Percentiles rank a stretch among this genome's conserved stretches.
Evolutionary conservation across 2,888 invertebrate genomes (phyloP).

Genomic region (Aricia artaxerxes): DNA sequence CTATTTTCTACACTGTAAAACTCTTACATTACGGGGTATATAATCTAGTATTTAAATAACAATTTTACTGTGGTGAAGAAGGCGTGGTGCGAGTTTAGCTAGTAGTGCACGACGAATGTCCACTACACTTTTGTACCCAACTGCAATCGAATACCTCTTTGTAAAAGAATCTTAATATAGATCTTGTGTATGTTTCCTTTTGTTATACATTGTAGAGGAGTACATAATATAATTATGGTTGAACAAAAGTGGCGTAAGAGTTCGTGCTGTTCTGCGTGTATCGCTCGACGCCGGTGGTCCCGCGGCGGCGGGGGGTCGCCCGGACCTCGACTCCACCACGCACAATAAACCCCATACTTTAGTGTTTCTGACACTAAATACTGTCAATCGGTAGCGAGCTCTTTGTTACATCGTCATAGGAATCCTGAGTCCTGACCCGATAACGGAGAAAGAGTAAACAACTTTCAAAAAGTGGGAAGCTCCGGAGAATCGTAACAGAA

Average conservation of each 20-base stretch:
- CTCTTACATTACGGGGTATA: not conserved
- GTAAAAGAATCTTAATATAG: not conserved
- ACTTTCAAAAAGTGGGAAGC: not conserved
- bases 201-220: not conserved
- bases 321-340: constrained; percentile 31
- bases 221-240: not conserved
- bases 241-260: constrained; percentile 2
- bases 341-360: constrained; percentile 34
- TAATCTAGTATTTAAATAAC: not conserved
- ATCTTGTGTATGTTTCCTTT: not conserved
- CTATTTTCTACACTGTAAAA: not conserved
- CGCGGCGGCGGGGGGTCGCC: constrained; percentile 36
- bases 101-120: not conserved
- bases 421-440: not conserved
- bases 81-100: not conserved
- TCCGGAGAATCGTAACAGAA: not conserved
- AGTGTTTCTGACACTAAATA: not conserved
- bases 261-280: constrained; percentile 10
- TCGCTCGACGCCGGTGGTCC: constrained; percentile 39
- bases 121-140: not conserved
- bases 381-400: not conserved
- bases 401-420: not conserved
- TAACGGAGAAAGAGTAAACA: not conserved
- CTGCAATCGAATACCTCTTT: not conserved
- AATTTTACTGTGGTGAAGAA: not conserved